Conservation (phyloP, 2,888 invertebrate species). For the Seladonia tumulorum region DNA sequence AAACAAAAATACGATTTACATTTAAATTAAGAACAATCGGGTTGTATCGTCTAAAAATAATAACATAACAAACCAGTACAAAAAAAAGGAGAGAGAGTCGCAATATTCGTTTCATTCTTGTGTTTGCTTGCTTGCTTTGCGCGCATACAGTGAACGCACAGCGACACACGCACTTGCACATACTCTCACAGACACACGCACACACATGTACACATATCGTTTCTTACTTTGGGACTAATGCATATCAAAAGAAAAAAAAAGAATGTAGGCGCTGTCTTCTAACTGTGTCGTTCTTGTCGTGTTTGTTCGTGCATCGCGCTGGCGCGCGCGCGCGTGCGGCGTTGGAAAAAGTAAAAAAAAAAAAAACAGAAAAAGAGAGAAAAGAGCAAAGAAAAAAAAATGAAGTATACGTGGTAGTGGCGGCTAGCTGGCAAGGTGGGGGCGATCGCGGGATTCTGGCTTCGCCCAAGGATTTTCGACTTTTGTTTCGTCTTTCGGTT, state of each 20-base stretch:
- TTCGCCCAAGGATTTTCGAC: slow-evolving; percentile 28
- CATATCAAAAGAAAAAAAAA: slow-evolving; percentile 37
- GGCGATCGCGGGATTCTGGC: slow-evolving; percentile 20
- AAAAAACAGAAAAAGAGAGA: slow-evolving; percentile 12
- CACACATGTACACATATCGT: slow-evolving; percentile 45
- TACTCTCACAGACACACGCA: slow-evolving; percentile 43
- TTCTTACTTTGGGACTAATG: slow-evolving; percentile 66
- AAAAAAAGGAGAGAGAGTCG: slow-evolving; percentile 76
- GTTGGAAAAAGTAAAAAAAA: slow-evolving; percentile 7
- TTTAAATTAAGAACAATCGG: slow-evolving; percentile 84
- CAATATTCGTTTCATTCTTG: slow-evolving; percentile 57
- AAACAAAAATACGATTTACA: slow-evolving; percentile 85
- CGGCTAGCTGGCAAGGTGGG: slow-evolving; percentile 71
- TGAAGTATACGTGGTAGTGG: slow-evolving; percentile 52
- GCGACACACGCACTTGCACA: background rate
- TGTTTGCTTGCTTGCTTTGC: slow-evolving; percentile 40
- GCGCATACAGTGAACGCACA: slow-evolving; percentile 47
- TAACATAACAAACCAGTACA: slow-evolving; percentile 84
- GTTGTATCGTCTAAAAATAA: slow-evolving; percentile 83
- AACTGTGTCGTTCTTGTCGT: slow-evolving; percentile 25
- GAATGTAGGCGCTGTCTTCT: slow-evolving; percentile 44
- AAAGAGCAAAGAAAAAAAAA: background rate
- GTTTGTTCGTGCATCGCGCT: slow-evolving; percentile 43
- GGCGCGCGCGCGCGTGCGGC: background rate
- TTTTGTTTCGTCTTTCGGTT: slow-evolving; percentile 1